Percentiles rank a stretch among this genome's conserved stretches.
These are phyloP conservation scores for Amblyteles armatorius DNA, from an alignment of 2,888 invertebrate genomes.

Conservation along the genomic window DNA sequence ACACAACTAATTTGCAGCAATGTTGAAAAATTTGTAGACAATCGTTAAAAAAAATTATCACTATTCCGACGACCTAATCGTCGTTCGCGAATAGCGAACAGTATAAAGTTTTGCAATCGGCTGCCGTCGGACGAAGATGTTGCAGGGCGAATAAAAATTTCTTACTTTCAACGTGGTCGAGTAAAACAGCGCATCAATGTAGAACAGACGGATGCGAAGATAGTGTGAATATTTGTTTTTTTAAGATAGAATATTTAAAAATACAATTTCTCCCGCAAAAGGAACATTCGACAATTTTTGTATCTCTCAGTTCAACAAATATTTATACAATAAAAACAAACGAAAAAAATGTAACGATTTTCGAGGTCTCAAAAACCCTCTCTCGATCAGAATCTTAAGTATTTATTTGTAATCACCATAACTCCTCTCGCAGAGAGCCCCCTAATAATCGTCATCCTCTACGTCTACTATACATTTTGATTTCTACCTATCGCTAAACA, in stretches of 20 bases:
- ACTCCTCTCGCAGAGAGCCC: not conserved
- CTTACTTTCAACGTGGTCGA: not conserved
- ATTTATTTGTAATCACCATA: not conserved
- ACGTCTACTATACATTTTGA: slow-evolving; percentile 1
- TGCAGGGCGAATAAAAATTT: not conserved
- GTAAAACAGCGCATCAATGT: not conserved
- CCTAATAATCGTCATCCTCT: slow-evolving; percentile 1
- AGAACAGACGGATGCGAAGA: not conserved
- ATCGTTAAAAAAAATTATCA: not conserved
- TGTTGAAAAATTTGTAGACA: not conserved
- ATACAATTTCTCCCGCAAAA: not conserved
- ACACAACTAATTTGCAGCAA: not conserved
- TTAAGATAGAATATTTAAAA: not conserved
- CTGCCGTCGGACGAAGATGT: not conserved
- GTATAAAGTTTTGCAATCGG: not conserved
- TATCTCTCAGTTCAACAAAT: not conserved
- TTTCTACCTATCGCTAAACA: slow-evolving; percentile 9
- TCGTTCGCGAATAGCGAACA: not conserved
- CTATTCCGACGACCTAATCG: not conserved
- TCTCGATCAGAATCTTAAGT: not conserved
- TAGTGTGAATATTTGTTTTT: not conserved
- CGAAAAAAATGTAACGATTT: not conserved
- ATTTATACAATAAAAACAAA: not conserved
- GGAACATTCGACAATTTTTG: not conserved
- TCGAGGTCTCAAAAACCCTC: not conserved